Percentiles rank a stretch among this genome's conserved stretches.
Conservation (phyloP, 2,888 invertebrate genomes). For the Pyralis farinalis region DNA sequence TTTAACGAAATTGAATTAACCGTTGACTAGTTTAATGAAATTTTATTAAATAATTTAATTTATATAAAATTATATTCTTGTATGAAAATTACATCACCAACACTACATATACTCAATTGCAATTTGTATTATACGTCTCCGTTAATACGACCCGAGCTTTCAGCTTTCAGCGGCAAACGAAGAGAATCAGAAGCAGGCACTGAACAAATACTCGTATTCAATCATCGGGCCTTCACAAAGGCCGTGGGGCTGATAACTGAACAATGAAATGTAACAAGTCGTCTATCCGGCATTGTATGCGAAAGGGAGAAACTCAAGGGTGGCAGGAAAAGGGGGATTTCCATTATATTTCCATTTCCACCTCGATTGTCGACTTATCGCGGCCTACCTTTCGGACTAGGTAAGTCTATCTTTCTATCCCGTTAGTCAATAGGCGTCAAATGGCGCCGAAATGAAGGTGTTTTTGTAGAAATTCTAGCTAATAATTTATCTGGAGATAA, state of each 20-base stretch:
- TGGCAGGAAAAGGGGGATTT: conserved; percentile 46
- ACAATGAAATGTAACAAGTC: conserved; percentile 82
- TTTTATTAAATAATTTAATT: no score
- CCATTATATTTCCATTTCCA: conserved; percentile 82
- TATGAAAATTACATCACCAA: no score
- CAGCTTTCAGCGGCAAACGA: conserved; percentile 67
- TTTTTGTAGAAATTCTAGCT: conserved; percentile 28
- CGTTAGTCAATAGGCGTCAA: conserved; percentile 70
- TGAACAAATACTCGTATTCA: conserved; percentile 80
- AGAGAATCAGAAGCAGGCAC: conserved; percentile 73
- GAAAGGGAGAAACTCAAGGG: conserved; percentile 29
- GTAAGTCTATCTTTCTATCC: conserved; percentile 77
- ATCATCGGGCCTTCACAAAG: conserved; percentile 76
- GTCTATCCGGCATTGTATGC: conserved; percentile 76
- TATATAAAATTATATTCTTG: no score
- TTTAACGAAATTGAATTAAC: no score
- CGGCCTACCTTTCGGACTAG: conserved; percentile 74
- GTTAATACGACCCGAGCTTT: conserved; percentile 62
- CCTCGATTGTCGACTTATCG: conserved; percentile 79
- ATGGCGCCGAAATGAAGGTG: conserved; percentile 35
- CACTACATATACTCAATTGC: conserved; percentile 44
- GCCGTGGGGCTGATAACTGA: conserved; percentile 77
- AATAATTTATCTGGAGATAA: neutral
- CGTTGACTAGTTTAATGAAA: no score
- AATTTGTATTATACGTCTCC: conserved; percentile 49